Base-by-base conservation (phyloP, 92 coral and sea anemone species). In the Epizoanthus scotinus region DNA sequence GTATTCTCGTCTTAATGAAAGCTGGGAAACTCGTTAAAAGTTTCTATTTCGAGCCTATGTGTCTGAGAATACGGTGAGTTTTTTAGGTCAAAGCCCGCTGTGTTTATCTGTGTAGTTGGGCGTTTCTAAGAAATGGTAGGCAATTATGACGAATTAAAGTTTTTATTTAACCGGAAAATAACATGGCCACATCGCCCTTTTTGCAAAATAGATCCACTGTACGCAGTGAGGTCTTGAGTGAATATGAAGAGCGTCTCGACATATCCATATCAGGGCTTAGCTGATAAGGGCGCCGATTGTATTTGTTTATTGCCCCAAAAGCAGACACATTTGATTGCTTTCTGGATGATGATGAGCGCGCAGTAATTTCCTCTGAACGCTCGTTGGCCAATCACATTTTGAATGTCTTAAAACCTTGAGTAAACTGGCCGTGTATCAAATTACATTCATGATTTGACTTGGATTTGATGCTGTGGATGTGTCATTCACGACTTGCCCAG, bases 1-100 rank as follows among this genome's bases (percentile, higher is more conserved):
- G 19, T 73, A 73, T 36, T 73, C 67, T 29, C 18, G 67, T 62
- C 67, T 62, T 6, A 6, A 62, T 20, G 8, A 34, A 59, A 75
- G 53, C 81, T 75, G 81, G 29, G 20, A 58, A 57, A 22, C 36
- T 75, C 81, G 81, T 75, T 75, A 75, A n/a, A n/a, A 75, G 61
- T 38, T 59, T 66, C 15, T 75, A 60, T 57, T 57, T 38, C 42
- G 55, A 59, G 81, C 60, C 81, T 38, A 10, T 1, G 54, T 36
- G 68, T 75, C 81, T 68, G 56, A 21, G 15, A 68, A 44, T 75
- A 19, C 66, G 67, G 81, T 29, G 81, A 75, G 25, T 38, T 38
- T 58, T 74, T 75, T 38, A 40, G 36, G 55, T 59, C 67, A 38
- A 38, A 50, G 61, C 59, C 26, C 67, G 61, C n/a, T 19, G 40